These are phyloP conservation scores for Hydroisotoma schaefferi DNA, from an alignment of 2,888 invertebrate genomes.

Conservation along the genomic window DNA sequence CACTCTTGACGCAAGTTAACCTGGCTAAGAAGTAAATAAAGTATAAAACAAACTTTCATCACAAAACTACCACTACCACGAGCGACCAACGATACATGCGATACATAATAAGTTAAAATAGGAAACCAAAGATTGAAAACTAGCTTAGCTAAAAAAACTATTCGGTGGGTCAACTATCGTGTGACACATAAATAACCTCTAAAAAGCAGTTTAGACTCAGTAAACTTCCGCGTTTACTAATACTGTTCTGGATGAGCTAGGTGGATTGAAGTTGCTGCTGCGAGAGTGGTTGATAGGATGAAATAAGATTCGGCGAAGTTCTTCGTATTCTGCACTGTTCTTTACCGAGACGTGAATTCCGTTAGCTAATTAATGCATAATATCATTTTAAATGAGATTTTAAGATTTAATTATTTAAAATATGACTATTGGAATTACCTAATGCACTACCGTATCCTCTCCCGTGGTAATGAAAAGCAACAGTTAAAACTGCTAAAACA, in stretches of 20 bases:
- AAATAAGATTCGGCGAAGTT: constrained; percentile 30
- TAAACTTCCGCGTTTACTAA: constrained; percentile 31
- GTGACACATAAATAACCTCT: too few relatives aligned
- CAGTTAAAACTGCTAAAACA: constrained; percentile 25
- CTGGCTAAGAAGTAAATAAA: too few relatives aligned
- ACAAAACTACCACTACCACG: too few relatives aligned
- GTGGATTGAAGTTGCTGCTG: constrained; percentile 3
- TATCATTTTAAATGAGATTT: not conserved
- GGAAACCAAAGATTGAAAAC: too few relatives aligned
- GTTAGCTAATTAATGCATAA: constrained; percentile 17
- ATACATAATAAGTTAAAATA: too few relatives aligned
- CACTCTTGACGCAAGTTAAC: too few relatives aligned
- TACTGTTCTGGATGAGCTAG: constrained; percentile 17
- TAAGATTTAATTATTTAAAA: not conserved
- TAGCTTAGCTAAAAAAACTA: too few relatives aligned
- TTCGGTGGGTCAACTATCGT: too few relatives aligned
- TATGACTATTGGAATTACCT: constrained; percentile 9
- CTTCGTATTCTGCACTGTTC: constrained; percentile 37
- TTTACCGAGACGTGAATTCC: constrained; percentile 36
- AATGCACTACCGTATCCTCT: constrained; percentile 33
- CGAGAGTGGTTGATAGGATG: constrained; percentile 29
- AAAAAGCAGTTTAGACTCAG: too few relatives aligned
- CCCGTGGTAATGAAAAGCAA: constrained; percentile 34
- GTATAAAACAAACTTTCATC: too few relatives aligned
- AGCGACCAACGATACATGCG: too few relatives aligned